Conservation (phyloP, 2,888 invertebrate species). For the Cephalotes varians region DNA sequence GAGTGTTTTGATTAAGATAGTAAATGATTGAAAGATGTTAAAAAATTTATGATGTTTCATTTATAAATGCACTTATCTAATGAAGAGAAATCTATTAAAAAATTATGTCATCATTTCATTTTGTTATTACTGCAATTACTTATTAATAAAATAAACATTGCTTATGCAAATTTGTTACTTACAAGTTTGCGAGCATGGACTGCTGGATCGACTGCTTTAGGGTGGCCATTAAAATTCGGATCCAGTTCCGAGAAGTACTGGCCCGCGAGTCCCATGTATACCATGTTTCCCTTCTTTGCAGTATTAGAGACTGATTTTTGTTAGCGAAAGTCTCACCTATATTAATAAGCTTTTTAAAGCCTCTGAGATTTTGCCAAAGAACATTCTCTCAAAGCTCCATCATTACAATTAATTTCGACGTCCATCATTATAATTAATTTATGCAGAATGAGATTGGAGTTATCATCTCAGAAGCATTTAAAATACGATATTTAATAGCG, state of each 20-base stretch:
- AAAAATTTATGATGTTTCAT: not conserved
- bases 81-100: not conserved
- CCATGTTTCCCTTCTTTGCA: slow-evolving; percentile 61
- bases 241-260: slow-evolving; percentile 77
- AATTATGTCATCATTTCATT: not conserved
- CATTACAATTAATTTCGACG: slow-evolving; percentile 14
- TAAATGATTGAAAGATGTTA: not conserved
- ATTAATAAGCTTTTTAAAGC: slow-evolving; percentile 1
- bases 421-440: slow-evolving; percentile 15
- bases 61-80: not conserved
- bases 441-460: not conserved
- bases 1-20: not conserved
- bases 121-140: not conserved
- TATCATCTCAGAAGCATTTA: not conserved
- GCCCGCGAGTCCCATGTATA: slow-evolving; percentile 74
- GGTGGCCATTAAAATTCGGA: slow-evolving; percentile 73
- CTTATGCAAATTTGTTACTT: slow-evolving; percentile 63
- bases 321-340: slow-evolving; percentile 4
- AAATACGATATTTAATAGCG: not conserved
- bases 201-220: slow-evolving; percentile 70
- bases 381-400: not conserved
- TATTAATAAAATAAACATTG: not conserved
- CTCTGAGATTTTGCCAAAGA: not conserved
- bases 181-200: slow-evolving; percentile 75
- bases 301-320: slow-evolving; percentile 17